These are phyloP conservation scores for Protobothrops flavoviridis DNA, from an alignment of 2,113 vertebrate genomes.

Conservation along the genomic window DNA sequence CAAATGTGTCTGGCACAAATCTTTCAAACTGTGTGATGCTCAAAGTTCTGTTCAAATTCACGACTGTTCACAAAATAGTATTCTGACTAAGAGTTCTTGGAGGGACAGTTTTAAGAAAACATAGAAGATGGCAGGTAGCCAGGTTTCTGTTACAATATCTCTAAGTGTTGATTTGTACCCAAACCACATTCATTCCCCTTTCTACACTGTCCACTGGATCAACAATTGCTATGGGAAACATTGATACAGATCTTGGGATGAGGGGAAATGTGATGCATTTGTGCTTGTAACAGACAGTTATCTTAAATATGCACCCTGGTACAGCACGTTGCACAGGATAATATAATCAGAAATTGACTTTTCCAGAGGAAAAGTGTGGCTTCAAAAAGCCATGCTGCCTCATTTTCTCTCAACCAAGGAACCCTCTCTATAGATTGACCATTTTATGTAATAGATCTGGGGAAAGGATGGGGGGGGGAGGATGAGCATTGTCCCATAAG, in stretches of 20 bases:
- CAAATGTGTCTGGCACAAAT: not conserved
- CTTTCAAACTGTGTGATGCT: not conserved
- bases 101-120: not conserved
- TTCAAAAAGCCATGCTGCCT: not conserved
- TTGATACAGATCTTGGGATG: not conserved
- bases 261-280: not conserved
- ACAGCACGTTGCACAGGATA: not conserved
- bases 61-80: not conserved
- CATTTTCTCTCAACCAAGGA: not conserved
- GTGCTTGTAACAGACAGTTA: not conserved
- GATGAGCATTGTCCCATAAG: not conserved
- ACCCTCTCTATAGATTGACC: not conserved
- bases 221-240: not conserved
- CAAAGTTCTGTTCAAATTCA: not conserved
- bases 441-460: not conserved
- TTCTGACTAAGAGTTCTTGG: not conserved
- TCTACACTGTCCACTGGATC: not conserved
- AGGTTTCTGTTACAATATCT: not conserved
- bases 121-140: not conserved
- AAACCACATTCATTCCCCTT: not conserved
- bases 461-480: not conserved
- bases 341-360: not conserved
- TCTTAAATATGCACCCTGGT: not conserved
- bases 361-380: not conserved
- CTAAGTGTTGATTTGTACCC: not conserved